A percentile compares a stretch with the other conserved stretches of the same genome.
These are phyloP conservation scores for Ivindomyrus marchei DNA, from an alignment of 2,113 vertebrate genomes.

Conservation along the genomic window DNA sequence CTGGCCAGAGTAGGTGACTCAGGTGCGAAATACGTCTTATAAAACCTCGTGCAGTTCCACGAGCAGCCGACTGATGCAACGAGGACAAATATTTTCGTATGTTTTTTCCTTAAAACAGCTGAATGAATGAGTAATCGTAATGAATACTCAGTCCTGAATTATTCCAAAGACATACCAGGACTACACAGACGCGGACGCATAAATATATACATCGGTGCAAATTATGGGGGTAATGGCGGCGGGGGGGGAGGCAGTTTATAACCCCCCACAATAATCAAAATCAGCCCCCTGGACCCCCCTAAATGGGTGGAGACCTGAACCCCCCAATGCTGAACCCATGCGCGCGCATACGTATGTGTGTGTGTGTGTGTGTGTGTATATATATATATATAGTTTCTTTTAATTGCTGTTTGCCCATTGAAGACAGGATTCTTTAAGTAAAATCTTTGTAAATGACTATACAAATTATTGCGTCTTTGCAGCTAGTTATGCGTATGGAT, in stretches of 20 bases:
- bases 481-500: not conserved
- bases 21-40: conserved; percentile 33
- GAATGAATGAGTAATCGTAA: not conserved
- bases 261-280: not conserved
- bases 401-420: not conserved
- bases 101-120: not conserved
- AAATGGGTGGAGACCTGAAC: no score
- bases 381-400: not conserved
- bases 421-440: not conserved
- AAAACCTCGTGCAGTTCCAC: not conserved
- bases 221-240: not conserved
- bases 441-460: not conserved
- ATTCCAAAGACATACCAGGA: not conserved
- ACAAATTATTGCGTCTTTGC: not conserved
- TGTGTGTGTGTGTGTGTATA: no score
- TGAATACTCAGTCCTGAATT: not conserved
- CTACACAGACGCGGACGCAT: not conserved
- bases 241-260: no score
- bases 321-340: no score
- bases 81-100: not conserved
- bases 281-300: no score
- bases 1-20: conserved; percentile 34
- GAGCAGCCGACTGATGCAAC: conserved; percentile 10
- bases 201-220: not conserved
- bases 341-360: no score